Evolutionary conservation across 2,113 vertebrate genomes (phyloP), one percentile per base, ranked within the genome.

Genomic region (Pseudolaguvia tuberculata): DNA sequence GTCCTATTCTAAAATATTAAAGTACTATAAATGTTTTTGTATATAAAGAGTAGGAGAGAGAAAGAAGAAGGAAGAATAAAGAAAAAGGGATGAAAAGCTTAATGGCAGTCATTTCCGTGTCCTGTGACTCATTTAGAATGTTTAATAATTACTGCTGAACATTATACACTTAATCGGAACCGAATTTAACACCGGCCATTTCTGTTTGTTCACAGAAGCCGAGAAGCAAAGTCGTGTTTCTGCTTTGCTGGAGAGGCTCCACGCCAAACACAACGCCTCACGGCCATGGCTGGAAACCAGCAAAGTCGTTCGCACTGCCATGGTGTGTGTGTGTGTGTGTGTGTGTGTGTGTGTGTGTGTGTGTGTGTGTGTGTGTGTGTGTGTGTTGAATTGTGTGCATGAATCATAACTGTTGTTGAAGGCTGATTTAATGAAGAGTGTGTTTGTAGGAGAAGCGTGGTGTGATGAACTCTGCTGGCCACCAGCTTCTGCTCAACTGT

Each of bases 231-330:
- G 88, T 85, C 94, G 94, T 77, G 94, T 97, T 90, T 92, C 90
- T 76, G 93, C 91, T 77, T 85, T 99, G 59, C 84, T 99, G 79
- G 96, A 99, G 84, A 91, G 89, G 70, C 94, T 99, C 47, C 95
- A 98, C 2, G 84, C 92, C 78, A 99, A 98, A 87, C 95, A 98
- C 91, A 96, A 90, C 79, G 94, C 95, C 61, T 91, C 94, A 51
- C 87, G 95, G 62, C 96, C 96, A 50, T 99, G 97, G 97, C 93
- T 94, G 86, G 97, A 98, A 84, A 98, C 96, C 75, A 91, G 93
- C 88, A 99, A 98, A 85, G 83, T 98, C 79, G 95, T 99, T 58
- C 93, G 97, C 18, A 96, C 97, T 86, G 93, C 96, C 71, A 98
- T 96, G 97, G 96, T 98, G 84, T 94, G 45, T 65, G 50, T 67